Percentiles rank a stretch among this genome's conserved stretches.
Evolutionary conservation across 2,797 vertebrate species (phyloP).

Genomic region (Monodelphis domestica): DNA sequence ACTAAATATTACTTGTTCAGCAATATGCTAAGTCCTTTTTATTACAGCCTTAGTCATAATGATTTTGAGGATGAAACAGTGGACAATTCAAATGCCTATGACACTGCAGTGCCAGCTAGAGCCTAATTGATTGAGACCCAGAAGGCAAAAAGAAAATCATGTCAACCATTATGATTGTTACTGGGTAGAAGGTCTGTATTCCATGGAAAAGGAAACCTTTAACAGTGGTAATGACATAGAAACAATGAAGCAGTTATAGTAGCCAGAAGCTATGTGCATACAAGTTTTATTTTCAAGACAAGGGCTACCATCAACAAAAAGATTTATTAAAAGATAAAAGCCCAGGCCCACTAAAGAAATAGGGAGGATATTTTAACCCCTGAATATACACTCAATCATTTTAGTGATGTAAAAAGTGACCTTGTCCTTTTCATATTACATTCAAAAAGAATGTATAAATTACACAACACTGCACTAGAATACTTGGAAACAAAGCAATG

Average conservation of each 20-base stretch:
- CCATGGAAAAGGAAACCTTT: slow-evolving; percentile 51
- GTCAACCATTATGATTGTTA: slow-evolving; percentile 48
- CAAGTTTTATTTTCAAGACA: slow-evolving; percentile 59
- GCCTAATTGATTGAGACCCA: slow-evolving; percentile 48
- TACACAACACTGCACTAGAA: slow-evolving; percentile 58
- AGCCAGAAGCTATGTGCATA: slow-evolving; percentile 45
- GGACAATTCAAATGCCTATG: slow-evolving; percentile 70
- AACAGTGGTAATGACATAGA: slow-evolving; percentile 51
- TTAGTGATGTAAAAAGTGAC: slow-evolving; percentile 59
- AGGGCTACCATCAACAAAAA: slow-evolving; percentile 47
- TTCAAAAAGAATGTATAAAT: slow-evolving; percentile 71
- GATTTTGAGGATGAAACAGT: slow-evolving; percentile 70
- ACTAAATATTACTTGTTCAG: slow-evolving; percentile 66
- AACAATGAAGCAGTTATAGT: slow-evolving; percentile 54
- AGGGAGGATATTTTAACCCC: slow-evolving; percentile 55
- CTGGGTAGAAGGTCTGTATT: slow-evolving; percentile 53
- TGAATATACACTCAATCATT: slow-evolving; percentile 59
- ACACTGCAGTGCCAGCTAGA: slow-evolving; percentile 60
- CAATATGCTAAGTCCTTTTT: slow-evolving; percentile 72
- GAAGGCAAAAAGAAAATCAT: slow-evolving; percentile 57
- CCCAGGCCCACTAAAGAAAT: slow-evolving; percentile 58
- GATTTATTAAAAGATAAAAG: slow-evolving; percentile 65
- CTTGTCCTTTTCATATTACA: slow-evolving; percentile 55
- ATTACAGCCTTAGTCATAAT: slow-evolving; percentile 65
- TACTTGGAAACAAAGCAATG: slow-evolving; percentile 70